Conservation (phyloP, 2,888 invertebrate genomes). For the Vannuccia rotundouncinata region DNA sequence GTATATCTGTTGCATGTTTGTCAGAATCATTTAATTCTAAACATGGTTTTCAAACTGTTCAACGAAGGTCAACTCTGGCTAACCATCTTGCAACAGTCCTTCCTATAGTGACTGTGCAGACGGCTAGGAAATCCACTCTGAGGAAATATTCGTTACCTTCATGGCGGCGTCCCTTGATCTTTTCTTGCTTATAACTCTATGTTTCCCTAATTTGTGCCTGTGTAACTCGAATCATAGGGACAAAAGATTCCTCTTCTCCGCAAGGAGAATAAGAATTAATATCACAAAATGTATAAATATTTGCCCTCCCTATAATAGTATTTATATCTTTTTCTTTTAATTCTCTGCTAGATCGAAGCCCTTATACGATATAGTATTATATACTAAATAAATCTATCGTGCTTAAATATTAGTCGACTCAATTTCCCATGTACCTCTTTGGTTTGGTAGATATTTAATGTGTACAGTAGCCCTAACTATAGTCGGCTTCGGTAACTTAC, state of each 20-base stretch:
- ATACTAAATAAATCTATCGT: no score
- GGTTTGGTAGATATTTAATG: no score
- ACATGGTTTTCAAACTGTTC: not conserved
- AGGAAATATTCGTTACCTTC: conserved; percentile 18
- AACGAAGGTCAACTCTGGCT: not conserved
- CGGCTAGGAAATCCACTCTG: not conserved
- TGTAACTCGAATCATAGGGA: not conserved
- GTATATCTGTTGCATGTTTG: not conserved
- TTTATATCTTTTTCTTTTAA: no score
- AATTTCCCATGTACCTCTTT: no score
- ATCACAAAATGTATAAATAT: conserved; percentile 19
- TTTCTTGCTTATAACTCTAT: no score
- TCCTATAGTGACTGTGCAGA: not conserved
- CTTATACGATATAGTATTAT: no score
- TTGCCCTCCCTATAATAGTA: not conserved
- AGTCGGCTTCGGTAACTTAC: no score
- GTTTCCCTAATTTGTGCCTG: not conserved
- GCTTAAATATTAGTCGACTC: no score
- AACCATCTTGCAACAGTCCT: not conserved
- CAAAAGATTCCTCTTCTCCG: not conserved
- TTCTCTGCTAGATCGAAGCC: no score
- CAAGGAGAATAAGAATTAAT: not conserved
- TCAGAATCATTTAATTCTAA: not conserved
- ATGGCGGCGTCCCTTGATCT: conserved; percentile 1
- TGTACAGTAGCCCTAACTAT: no score